A percentile compares a stretch with the other conserved stretches of the same genome.
Conservation (phyloP, 2,888 invertebrate genomes). For the Diachrysia chrysitis region DNA sequence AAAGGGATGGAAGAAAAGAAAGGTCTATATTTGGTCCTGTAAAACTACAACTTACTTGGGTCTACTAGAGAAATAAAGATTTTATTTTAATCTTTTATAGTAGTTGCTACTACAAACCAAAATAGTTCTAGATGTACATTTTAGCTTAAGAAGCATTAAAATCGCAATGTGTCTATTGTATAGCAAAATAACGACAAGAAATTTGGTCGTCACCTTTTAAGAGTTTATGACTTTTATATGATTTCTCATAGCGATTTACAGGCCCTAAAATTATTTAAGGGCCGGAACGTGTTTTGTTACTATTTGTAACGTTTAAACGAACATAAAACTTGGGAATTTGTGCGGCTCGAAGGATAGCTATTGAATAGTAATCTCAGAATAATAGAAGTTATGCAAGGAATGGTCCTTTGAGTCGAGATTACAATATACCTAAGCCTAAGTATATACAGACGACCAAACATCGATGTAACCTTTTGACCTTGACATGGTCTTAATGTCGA, state of each 20-base stretch:
- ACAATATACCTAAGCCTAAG: slow-evolving; percentile 6
- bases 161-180: not conserved
- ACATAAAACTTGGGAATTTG: slow-evolving; percentile 44
- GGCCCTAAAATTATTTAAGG: slow-evolving; percentile 34
- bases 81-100: not conserved
- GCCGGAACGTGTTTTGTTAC: slow-evolving; percentile 1
- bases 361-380: slow-evolving; percentile 33
- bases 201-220: slow-evolving; percentile 10
- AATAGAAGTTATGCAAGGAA: slow-evolving; percentile 21
- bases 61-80: not conserved
- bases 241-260: slow-evolving; percentile 42
- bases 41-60: not conserved
- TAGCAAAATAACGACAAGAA: not conserved
- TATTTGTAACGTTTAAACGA: slow-evolving; percentile 26
- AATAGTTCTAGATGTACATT: not conserved
- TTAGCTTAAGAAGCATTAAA: not conserved
- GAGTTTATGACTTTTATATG: slow-evolving; percentile 38
- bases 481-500: not conserved
- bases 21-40: not conserved
- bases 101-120: not conserved
- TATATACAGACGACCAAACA: not conserved
- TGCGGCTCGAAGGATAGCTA: slow-evolving; percentile 43
- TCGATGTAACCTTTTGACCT: not conserved
- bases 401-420: slow-evolving; percentile 23
- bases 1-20: not conserved